Evolutionary conservation across 2,113 vertebrate genomes (phyloP).

Genomic region (Perca flavescens): DNA sequence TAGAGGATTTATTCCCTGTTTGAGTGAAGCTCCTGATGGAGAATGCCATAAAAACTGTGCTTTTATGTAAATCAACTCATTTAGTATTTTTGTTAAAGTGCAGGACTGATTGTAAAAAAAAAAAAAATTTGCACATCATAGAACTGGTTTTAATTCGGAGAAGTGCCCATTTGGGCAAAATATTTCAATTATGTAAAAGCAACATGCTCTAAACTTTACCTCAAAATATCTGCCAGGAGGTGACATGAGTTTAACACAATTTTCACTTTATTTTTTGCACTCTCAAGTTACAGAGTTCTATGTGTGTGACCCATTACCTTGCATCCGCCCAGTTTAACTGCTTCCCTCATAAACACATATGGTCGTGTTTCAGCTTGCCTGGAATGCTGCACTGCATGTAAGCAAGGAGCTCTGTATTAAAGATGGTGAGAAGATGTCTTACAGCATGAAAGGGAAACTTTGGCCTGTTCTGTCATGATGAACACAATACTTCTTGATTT

Average conservation of each 20-base stretch:
- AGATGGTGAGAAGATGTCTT: slow-evolving; percentile 29
- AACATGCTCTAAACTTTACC: not conserved
- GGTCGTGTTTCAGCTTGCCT: slow-evolving; percentile 67
- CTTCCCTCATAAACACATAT: slow-evolving; percentile 40
- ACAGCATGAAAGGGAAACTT: slow-evolving; percentile 22
- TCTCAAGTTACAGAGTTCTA: slow-evolving; percentile 24
- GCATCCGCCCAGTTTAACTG: slow-evolving; percentile 62
- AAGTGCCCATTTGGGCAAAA: not conserved
- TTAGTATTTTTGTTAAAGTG: not conserved
- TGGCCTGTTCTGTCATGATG: not conserved
- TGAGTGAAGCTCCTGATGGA: slow-evolving; percentile 45
- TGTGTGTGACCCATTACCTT: slow-evolving; percentile 53
- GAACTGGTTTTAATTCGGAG: not conserved
- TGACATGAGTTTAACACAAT: slow-evolving; percentile 13
- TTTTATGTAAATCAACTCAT: slow-evolving; percentile 39
- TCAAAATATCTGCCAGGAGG: slow-evolving; percentile 13
- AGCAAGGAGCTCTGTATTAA: slow-evolving; percentile 27
- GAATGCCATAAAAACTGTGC: slow-evolving; percentile 1
- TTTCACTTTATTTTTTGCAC: slow-evolving; percentile 13
- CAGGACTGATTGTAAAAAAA: slow-evolving; percentile 3
- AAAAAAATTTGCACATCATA: not conserved
- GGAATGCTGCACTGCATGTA: slow-evolving; percentile 69
- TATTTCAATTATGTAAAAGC: slow-evolving; percentile 1
- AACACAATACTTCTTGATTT: slow-evolving; percentile 17
- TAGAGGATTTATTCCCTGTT: slow-evolving; percentile 51